Percentiles rank a stretch among this genome's conserved stretches.
Evolutionary conservation across 2,888 invertebrate species (phyloP).

Genomic region (Dicroscelio sp.): DNA sequence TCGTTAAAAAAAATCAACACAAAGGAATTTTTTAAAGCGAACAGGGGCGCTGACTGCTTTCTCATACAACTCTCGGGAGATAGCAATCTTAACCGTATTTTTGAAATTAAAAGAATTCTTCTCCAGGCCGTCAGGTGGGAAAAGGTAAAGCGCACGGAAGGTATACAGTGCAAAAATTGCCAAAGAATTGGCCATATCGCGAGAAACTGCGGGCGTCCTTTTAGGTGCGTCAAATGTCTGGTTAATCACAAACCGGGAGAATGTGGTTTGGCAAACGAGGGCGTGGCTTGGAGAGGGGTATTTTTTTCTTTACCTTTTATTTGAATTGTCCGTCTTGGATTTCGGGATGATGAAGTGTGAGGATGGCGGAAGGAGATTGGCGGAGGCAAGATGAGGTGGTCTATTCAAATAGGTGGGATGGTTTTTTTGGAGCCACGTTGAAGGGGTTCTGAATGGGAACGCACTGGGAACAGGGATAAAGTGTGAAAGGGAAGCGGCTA

Average conservation of each 20-base stretch:
- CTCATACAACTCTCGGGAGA: neutral
- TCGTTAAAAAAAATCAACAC: neutral
- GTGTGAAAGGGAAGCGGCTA: too few species aligned
- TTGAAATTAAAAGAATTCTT: neutral
- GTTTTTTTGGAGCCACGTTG: too few species aligned
- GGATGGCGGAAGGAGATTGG: too few species aligned
- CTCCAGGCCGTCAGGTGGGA: neutral
- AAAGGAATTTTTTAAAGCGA: slow-evolving; percentile 20
- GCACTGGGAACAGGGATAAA: too few species aligned
- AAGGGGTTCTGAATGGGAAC: too few species aligned
- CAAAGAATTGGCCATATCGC: neutral
- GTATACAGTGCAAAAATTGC: neutral
- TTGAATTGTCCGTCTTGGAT: too few species aligned
- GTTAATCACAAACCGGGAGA: neutral
- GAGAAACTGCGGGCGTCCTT: neutral
- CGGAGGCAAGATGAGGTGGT: too few species aligned
- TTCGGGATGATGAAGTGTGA: too few species aligned
- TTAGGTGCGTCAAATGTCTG: neutral
- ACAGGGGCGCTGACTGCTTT: neutral
- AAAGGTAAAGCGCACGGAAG: neutral
- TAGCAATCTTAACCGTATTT: neutral
- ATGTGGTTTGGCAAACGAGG: neutral
- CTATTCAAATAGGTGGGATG: too few species aligned
- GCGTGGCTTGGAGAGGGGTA: too few species aligned
- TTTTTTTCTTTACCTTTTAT: too few species aligned